Evolutionary conservation across 30 jellyfish, hydroid and myxozoan species (phyloP), one percentile per base, ranked within the genome.

Genomic region (Aurelia aurita): DNA sequence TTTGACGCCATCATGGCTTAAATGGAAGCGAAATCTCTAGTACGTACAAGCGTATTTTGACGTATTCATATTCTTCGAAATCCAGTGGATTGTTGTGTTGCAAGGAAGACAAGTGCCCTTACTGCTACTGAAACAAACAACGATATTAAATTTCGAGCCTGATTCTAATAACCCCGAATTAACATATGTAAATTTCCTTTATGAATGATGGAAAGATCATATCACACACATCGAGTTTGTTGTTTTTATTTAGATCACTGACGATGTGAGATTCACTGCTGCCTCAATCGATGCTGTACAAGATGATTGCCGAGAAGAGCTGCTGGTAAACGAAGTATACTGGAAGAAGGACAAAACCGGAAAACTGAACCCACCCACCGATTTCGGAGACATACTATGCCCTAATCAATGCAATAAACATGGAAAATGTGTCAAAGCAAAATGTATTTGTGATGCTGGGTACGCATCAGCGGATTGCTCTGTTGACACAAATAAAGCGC

Each of bases 381-480:
- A 74, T 47, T 55, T 91, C 16, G 97, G 85, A 22, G 76, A 86
- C 71, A 91, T 90, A 22, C 87, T 87, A 2, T 91, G 98, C 55
- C 98, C 95, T 0, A 80, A 74, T 61, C 59, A 76, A 62, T 91
- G 98, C 77, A 91, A 84, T 28, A 91, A 91, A 7, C 78, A 77
- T 79, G 98, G 98, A 14, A 71, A 28, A 53, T 91, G 98, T 73
- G 80, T 58, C 61, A 91, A 91, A 60, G 98, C 90, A 0, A 79
- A 95, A 6, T 91, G 98, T 79, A 53, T 71, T 54, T 91, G 98
- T 71, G 68, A 85, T 32, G 20, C 31, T 1, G 90, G 87, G 14
- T 86, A 16, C 72, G 72, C 80, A n/a, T 79, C 98, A 11, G 85
- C 96, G 6, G 98, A 91, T 25, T 91, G 98, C 57, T 91, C 98